Conservation (phyloP, 2,113 vertebrate genomes). For the Cephalopholis sonnerati region DNA sequence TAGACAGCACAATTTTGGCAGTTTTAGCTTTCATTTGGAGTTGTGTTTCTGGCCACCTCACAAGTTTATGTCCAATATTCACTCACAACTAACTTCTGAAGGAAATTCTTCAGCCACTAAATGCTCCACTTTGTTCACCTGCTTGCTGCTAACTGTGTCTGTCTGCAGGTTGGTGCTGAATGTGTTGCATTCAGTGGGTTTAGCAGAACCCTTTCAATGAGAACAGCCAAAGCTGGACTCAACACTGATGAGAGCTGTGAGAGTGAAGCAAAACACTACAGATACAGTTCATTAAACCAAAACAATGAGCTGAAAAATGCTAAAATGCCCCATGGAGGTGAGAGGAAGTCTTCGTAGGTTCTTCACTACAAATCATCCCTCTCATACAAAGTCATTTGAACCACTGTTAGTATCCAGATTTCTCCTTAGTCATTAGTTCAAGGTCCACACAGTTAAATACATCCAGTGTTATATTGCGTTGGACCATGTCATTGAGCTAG, state of each 20-base stretch:
- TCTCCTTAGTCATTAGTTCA: too few relatives aligned
- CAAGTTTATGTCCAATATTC: not conserved
- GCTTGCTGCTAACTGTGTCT: not conserved
- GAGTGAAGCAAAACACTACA: not conserved
- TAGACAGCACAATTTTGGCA: too few relatives aligned
- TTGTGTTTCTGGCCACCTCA: too few relatives aligned
- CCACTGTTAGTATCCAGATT: not conserved
- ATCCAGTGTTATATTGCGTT: too few relatives aligned
- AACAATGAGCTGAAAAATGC: conserved; percentile 12
- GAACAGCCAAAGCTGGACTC: conserved; percentile 6
- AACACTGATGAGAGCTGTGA: not conserved
- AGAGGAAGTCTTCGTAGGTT: not conserved
- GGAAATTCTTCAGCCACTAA: not conserved
- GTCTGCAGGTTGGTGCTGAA: not conserved
- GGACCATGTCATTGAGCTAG: too few relatives aligned
- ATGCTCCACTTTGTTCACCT: not conserved
- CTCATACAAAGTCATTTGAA: not conserved
- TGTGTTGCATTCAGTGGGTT: not conserved
- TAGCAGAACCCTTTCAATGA: not conserved
- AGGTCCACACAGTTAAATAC: too few relatives aligned
- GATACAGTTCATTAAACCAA: not conserved
- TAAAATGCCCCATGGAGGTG: not conserved
- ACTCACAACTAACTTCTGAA: not conserved
- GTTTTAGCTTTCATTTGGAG: too few relatives aligned
- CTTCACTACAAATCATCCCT: not conserved